Conservation (phyloP, 2,113 vertebrate species). For the Strix aluco region DNA sequence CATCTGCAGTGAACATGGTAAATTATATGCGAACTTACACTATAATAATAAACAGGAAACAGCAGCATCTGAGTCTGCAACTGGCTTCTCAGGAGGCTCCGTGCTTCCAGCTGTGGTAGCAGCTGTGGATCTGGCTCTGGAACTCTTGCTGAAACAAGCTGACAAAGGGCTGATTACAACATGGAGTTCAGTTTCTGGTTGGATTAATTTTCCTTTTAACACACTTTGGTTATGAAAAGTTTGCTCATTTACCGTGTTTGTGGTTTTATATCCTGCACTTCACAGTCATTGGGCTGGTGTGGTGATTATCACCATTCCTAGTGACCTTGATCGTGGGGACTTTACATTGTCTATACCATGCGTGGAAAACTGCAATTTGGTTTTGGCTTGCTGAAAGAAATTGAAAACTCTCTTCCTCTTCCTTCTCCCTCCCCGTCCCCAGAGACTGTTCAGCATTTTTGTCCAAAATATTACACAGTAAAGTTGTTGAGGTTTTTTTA, state of each 20-base stretch:
- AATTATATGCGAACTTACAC: conserved; percentile 62
- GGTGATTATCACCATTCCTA: background rate
- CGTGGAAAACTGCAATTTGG: background rate
- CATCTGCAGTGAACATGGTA: conserved; percentile 64
- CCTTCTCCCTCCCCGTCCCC: conserved; percentile 19
- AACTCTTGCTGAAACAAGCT: conserved; percentile 45
- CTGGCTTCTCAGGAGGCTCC: conserved; percentile 60
- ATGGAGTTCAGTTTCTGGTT: conserved; percentile 50
- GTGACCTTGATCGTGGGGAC: background rate
- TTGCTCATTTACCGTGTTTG: conserved; percentile 6
- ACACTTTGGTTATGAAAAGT: background rate
- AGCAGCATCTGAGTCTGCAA: conserved; percentile 66
- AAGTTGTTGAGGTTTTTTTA: background rate
- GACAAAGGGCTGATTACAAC: conserved; percentile 60
- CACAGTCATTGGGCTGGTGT: background rate
- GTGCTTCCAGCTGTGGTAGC: conserved; percentile 61
- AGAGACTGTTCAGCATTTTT: background rate
- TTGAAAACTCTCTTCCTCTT: conserved; percentile 39
- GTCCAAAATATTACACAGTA: background rate
- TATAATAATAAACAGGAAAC: conserved; percentile 73
- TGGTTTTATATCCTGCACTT: background rate
- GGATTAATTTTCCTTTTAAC: conserved; percentile 44
- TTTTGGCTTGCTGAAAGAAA: conserved; percentile 29
- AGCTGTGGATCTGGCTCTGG: conserved; percentile 58
- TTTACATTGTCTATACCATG: background rate